A percentile compares a stretch with the other conserved stretches of the same genome.
Conservation (phyloP, 2,113 vertebrate species). For the Pelobates fuscus region DNA sequence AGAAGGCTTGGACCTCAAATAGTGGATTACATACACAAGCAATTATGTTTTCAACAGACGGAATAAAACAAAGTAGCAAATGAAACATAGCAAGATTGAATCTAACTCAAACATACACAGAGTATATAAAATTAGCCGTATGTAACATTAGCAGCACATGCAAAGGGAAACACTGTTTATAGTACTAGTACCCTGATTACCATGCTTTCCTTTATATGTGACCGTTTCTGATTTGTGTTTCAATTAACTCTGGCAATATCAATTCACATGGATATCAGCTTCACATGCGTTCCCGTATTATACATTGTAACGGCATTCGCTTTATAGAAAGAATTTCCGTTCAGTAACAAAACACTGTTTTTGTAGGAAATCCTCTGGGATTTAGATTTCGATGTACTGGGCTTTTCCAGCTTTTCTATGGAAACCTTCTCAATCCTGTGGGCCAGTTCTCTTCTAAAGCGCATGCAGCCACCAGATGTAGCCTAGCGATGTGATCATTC, state of each 20-base stretch:
- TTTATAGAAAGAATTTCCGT: neutral
- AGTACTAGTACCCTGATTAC: slow-evolving; percentile 1
- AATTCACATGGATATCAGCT: slow-evolving; percentile 6
- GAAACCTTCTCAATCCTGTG: neutral
- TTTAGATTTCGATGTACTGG: neutral
- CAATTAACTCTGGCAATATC: slow-evolving; percentile 10
- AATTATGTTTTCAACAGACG: slow-evolving; percentile 14
- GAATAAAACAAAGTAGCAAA: neutral
- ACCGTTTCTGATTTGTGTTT: neutral
- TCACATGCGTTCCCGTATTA: neutral
- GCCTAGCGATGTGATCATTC: no score
- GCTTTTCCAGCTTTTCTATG: neutral
- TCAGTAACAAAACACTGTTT: neutral
- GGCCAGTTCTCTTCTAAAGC: neutral
- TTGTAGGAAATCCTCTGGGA: neutral
- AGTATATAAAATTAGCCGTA: neutral
- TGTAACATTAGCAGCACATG: slow-evolving; percentile 1
- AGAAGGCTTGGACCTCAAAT: neutral
- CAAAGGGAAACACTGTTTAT: slow-evolving; percentile 10
- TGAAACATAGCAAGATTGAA: neutral
- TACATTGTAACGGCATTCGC: neutral
- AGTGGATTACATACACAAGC: slow-evolving; percentile 9
- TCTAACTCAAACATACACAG: slow-evolving; percentile 6
- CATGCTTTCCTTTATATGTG: neutral
- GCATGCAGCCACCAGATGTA: neutral